Base-by-base conservation (phyloP, 2,888 invertebrate species). In the Amorpha juglandis region DNA sequence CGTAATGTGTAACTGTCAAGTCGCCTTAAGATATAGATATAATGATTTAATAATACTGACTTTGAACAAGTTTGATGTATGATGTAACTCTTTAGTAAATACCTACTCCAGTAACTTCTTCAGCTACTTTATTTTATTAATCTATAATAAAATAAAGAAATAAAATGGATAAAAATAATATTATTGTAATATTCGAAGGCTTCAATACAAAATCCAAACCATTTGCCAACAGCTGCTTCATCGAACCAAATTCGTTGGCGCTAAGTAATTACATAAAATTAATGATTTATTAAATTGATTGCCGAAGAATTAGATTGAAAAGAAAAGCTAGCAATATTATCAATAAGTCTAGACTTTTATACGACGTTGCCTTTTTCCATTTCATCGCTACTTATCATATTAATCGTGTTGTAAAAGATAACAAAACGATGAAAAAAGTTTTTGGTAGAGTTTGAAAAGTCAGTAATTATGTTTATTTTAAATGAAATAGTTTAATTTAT, bases 211-310 rank as follows among this genome's bases (percentile, higher is more conserved):
- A 19, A 19, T 58, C 19, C 58, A 42, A 58, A 58, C 50, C 58
- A 58, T 58, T 19, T 58, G 58, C 42, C 42, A 16, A 38, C 55
- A 58, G 12, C 19, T 38, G 35, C 35, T 58, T 19, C 58, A 42
- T 38, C 19, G 27, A 52, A 38, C 19, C 35, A 55, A 55, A 42
- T 58, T 58, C 42, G 12, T 14, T 58, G 12, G 16, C 11, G 42
- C 42, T 8, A 38, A 38, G 58, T 58, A 38, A 38, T 58, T 58
- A 42, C 6, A 58, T 58, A 19, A 0, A 58, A 42, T n/a, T n/a
- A n/a, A 55, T 55, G 38, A 19, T 42, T 58, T 16, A 58, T 19
- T 4, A 42, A 55, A 58, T 58, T 58, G 19, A 58, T 58, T 38
- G 16, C 9, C 35, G 14, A 1, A 58, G n/a, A 6, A 14, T n/a